These are phyloP conservation scores for Drosophila oshimai DNA, from an alignment of 1,140 invertebrate species.

Conservation along the genomic window DNA sequence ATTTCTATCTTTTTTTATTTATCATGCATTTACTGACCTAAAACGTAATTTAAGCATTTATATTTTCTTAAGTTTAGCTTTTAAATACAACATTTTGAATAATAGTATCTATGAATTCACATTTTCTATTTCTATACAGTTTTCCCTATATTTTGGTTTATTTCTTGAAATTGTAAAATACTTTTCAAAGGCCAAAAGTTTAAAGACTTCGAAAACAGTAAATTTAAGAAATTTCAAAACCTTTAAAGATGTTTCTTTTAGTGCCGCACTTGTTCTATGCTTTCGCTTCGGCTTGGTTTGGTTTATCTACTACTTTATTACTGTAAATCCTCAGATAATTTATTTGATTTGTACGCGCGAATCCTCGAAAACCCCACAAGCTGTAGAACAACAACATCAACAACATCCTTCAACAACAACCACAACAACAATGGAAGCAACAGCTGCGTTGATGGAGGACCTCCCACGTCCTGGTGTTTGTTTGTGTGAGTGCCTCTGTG, in stretches of 20 bases:
- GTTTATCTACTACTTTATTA: conserved; percentile 80
- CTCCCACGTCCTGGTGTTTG: neutral
- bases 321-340: conserved; percentile 80
- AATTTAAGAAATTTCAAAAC: no score
- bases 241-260: neutral
- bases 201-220: no score
- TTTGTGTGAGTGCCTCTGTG: neutral
- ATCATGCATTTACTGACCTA: no score
- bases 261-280: conserved; percentile 17
- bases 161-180: no score
- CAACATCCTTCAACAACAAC: neutral
- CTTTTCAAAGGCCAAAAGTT: no score
- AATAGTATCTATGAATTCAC: no score
- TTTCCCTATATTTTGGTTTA: no score
- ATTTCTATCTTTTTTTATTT: no score
- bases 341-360: conserved; percentile 80
- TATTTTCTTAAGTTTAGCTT: no score
- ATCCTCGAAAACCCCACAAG: conserved; percentile 34
- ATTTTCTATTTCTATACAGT: no score
- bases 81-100: no score
- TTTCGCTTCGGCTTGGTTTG: conserved; percentile 42
- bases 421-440: conserved; percentile 65
- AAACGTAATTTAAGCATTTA: no score
- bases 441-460: conserved; percentile 54
- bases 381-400: conserved; percentile 6